Evolutionary conservation across 1,140 invertebrate species (phyloP).

Genomic region (Drosophila athabasca): DNA sequence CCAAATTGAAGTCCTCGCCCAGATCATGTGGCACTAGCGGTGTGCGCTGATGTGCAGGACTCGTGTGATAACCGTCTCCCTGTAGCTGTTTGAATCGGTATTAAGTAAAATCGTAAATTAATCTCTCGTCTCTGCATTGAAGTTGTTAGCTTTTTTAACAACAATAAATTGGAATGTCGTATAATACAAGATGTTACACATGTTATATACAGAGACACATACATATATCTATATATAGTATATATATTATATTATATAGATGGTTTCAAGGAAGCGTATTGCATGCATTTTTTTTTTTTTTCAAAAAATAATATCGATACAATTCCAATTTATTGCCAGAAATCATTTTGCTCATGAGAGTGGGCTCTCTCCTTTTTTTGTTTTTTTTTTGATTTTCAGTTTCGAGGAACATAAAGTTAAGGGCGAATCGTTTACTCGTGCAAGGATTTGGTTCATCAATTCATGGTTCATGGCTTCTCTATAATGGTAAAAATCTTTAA

Average conservation of each 20-base stretch:
- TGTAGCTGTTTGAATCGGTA: conserved; percentile 85
- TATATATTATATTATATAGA: background rate
- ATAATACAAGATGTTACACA: conserved; percentile 19
- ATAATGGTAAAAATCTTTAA: conserved; percentile 25
- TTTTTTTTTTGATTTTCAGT: conserved; percentile 22
- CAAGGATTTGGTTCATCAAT: conserved; percentile 70
- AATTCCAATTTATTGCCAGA: conserved; percentile 79
- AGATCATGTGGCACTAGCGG: conserved; percentile 87
- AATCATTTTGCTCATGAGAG: conserved; percentile 36
- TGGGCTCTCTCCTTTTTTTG: conserved; percentile 7
- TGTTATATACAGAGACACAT: background rate
- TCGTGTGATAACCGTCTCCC: conserved; percentile 92
- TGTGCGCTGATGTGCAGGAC: conserved; percentile 89
- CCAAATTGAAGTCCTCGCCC: conserved; percentile 84
- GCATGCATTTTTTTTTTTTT: conserved; percentile 17
- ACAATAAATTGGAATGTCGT: conserved; percentile 79
- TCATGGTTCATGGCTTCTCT: conserved; percentile 30
- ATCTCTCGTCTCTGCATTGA: too few species aligned
- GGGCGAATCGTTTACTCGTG: conserved; percentile 83
- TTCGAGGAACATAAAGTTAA: conserved; percentile 62
- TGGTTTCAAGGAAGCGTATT: background rate
- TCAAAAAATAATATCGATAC: conserved; percentile 14
- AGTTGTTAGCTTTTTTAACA: conserved; percentile 18
- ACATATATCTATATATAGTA: background rate
- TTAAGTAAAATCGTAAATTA: background rate